Base-by-base conservation (phyloP, 2,113 vertebrate species). In the Periophthalmus modestus region DNA sequence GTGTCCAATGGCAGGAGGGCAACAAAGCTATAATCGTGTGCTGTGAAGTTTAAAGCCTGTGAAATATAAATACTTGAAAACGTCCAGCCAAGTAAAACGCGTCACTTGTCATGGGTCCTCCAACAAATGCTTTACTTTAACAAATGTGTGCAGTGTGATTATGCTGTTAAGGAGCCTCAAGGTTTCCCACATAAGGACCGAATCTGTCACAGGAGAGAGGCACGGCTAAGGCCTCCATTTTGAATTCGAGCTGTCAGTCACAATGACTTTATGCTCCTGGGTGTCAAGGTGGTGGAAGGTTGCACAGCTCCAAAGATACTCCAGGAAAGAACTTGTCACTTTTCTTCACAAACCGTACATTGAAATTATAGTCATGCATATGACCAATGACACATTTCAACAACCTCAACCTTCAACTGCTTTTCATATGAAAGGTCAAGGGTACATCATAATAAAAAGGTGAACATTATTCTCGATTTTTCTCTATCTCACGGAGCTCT, bases 181-280 rank as follows among this genome's bases (percentile, higher is more conserved):
- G 71, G 73, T 69, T 59, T 75, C 66, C 65, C 63, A 74, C 18
- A 52, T 24, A 77, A 72, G 50, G 82, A 73, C 85, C 73, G 48
- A 80, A 75, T 82, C 72, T 75, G 78, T 85, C 52, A 61, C 50
- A 61, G 62, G 1, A 54, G 50, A 74, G 48, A 71, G 33, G 68
- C 72, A 1, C 67, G 36, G 57, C 62, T 33, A 10, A 70, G 71
- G 65, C 71, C 72, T 83, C 71, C 72, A 82, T 85, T 86, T 87
- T 83, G 63, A 36, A 80, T 79, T 63, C 72, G 55, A 69, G 79
- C 79, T 85, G 79, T 72, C 89, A 78, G 69, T 84, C 81, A 88
- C 75, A 73, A 72, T 63, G 73, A 61, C 78, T 77, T 84, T 85
- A 82, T 69, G 82, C 54, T 85, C 68, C 61, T 4, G 69, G 71